Evolutionary conservation across 92 coral and sea anemone species (phyloP).

Genomic region (Epizoanthus ramosus): DNA sequence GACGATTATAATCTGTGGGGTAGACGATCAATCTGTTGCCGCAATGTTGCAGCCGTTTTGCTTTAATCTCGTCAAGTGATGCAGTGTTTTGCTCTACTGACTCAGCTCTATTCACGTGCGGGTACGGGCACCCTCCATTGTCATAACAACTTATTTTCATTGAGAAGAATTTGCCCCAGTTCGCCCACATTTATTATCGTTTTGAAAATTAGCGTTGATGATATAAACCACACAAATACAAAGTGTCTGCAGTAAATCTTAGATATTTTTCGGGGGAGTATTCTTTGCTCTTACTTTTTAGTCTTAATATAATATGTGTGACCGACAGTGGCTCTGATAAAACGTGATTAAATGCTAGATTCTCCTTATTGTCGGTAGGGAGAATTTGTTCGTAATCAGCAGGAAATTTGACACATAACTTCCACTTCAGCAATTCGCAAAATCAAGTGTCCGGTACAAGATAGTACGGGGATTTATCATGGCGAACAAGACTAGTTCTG

Average conservation of each 20-base stretch:
- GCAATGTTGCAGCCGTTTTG: background rate
- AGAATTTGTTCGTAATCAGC: slow-evolving; percentile 30
- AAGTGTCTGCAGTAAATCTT: background rate
- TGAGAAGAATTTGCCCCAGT: slow-evolving; percentile 18
- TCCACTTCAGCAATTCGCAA: slow-evolving; percentile 35
- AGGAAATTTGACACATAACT: slow-evolving; percentile 45
- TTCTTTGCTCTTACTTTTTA: background rate
- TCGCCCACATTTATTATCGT: slow-evolving; percentile 10
- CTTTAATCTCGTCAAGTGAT: background rate
- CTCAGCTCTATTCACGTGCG: slow-evolving; percentile 23
- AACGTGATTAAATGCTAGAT: slow-evolving; percentile 7
- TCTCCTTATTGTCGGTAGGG: slow-evolving; percentile 15
- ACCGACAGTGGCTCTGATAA: background rate
- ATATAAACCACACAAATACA: background rate
- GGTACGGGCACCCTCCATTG: slow-evolving; percentile 10
- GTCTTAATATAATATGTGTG: background rate
- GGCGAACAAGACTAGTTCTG: slow-evolving; percentile 45
- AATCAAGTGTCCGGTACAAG: slow-evolving; percentile 47
- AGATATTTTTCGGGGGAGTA: background rate
- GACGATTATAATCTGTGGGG: background rate
- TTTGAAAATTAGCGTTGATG: background rate
- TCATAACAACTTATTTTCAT: slow-evolving; percentile 31
- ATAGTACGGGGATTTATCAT: slow-evolving; percentile 48
- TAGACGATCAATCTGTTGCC: background rate
- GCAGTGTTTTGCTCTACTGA: too few relatives aligned